Conservation (phyloP, 2,113 vertebrate species). For the Tinamus guttatus region DNA sequence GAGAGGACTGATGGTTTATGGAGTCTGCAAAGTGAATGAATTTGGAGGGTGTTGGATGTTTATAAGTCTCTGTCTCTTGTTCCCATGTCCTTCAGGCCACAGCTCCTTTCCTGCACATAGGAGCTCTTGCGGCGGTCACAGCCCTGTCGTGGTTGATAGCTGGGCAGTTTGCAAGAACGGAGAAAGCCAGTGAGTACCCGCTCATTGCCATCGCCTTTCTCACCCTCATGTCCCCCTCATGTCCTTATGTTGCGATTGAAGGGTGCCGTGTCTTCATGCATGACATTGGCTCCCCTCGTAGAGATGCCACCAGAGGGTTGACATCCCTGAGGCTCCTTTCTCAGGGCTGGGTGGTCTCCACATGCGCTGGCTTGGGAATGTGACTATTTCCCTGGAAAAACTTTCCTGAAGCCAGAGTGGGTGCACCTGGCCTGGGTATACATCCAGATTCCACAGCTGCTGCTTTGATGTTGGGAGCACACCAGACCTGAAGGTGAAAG, state of each 20-base stretch:
- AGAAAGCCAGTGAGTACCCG: constrained; percentile 87
- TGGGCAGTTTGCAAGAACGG: constrained; percentile 88
- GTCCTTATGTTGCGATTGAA: background rate
- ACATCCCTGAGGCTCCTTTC: background rate
- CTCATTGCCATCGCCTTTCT: background rate
- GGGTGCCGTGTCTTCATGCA: background rate
- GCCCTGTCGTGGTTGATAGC: constrained; percentile 93
- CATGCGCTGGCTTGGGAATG: fast-evolving
- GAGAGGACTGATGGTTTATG: fast-evolving
- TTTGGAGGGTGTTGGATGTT: background rate
- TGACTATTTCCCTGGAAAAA: background rate
- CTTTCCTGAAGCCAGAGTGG: background rate
- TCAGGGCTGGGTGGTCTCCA: background rate
- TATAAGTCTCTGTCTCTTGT: background rate
- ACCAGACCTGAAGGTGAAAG: background rate
- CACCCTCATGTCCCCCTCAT: background rate
- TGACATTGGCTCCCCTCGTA: fast-evolving
- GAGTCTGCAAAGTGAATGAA: fast-evolving
- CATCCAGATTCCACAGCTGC: fast-evolving
- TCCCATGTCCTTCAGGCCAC: constrained; percentile 83
- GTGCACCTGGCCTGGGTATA: background rate
- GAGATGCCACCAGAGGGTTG: background rate
- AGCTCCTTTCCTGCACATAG: constrained; percentile 94
- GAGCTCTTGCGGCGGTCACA: constrained; percentile 87
- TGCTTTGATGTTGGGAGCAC: fast-evolving